Percentiles rank a stretch among this genome's conserved stretches.
Evolutionary conservation across 2,797 vertebrate genomes (phyloP).

Genomic region (Anolis apletophallus): DNA sequence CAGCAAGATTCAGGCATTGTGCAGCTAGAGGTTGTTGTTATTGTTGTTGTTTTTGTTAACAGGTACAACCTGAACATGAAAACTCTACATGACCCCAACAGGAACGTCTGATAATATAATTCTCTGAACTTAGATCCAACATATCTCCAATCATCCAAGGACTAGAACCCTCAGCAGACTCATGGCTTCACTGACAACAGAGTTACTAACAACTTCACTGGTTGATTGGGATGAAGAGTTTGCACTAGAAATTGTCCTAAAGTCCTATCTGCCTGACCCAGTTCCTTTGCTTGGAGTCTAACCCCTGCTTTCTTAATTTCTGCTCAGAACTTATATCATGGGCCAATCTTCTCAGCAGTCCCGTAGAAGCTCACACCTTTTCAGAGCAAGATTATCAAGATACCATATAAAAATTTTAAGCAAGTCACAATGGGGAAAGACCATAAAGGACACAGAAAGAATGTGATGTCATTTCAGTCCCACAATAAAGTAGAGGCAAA

Average conservation of each 20-base stretch:
- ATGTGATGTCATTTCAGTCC: slow-evolving; percentile 32
- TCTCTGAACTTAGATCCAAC: neutral
- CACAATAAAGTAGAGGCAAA: slow-evolving; percentile 31
- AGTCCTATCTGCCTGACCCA: neutral
- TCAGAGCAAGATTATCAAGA: neutral
- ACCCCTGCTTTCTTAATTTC: neutral
- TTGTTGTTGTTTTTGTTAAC: no score
- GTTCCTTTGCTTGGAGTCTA: neutral
- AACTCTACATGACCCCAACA: neutral
- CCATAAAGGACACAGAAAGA: slow-evolving; percentile 21
- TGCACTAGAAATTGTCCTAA: neutral
- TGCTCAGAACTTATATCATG: neutral
- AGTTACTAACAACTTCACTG: no score
- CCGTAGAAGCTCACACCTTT: neutral
- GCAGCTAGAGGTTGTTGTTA: neutral
- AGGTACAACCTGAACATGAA: neutral
- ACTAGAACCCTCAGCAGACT: no score
- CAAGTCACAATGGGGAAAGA: slow-evolving; percentile 42
- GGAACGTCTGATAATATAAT: neutral
- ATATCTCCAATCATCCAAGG: neutral
- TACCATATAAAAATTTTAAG: slow-evolving; percentile 53
- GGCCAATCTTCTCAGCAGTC: neutral
- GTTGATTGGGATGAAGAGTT: neutral
- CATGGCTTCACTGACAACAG: no score
- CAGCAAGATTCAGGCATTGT: neutral